Conservation (phyloP, 2,113 vertebrate species). For the Deroptyus accipitrinus region DNA sequence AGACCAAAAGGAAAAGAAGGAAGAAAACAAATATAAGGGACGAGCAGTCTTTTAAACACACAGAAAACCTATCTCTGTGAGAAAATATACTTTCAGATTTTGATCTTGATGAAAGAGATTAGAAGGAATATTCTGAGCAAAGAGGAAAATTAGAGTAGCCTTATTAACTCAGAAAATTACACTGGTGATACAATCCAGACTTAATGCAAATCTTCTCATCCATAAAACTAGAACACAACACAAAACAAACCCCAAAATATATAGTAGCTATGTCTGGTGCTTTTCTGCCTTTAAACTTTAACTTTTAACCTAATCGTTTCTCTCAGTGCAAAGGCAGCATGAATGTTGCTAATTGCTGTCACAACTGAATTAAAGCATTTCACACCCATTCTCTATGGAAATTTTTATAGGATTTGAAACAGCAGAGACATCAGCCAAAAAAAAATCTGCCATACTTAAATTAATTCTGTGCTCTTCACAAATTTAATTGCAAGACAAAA, state of each 20-base stretch:
- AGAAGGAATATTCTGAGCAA: not conserved
- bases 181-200: not conserved
- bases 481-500: not conserved
- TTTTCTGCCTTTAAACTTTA: not conserved
- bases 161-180: conserved; percentile 18
- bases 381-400: not conserved
- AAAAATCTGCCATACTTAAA: not conserved
- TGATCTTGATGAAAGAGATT: not conserved
- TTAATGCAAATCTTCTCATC: not conserved
- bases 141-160: not conserved
- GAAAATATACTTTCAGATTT: not conserved
- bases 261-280: not conserved
- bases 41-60: not conserved
- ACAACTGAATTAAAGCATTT: conserved; percentile 2
- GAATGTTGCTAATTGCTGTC: not conserved
- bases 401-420: not conserved
- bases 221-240: not conserved
- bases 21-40: not conserved
- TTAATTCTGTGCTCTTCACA: not conserved
- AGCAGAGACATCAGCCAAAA: not conserved
- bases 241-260: not conserved
- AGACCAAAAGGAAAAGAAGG: not conserved
- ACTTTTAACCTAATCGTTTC: not conserved
- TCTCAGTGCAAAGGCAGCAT: not conserved
- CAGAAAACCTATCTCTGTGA: not conserved